phyloP scores from a whole-genome alignment of 2,888 invertebrate species.

The Pandemis corylana region DNA sequence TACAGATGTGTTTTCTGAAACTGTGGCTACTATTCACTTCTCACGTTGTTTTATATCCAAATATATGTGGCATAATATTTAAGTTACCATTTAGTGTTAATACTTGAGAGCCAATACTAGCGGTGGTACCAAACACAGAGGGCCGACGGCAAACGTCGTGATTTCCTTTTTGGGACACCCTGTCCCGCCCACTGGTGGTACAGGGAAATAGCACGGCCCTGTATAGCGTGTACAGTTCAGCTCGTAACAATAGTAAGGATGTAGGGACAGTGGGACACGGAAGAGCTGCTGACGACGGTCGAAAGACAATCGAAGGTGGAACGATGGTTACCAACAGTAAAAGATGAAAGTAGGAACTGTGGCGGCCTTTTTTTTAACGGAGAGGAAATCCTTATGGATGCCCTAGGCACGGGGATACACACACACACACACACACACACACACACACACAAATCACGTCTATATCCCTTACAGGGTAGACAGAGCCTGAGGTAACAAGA shows the following conservation, averaged over 20 bases:
- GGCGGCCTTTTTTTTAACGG: too few relatives aligned
- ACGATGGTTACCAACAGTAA: too few relatives aligned
- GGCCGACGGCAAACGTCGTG: constrained; percentile 62
- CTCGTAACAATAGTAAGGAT: not conserved
- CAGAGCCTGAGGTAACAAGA: too few relatives aligned
- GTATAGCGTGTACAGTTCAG: constrained; percentile 27
- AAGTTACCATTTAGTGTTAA: constrained; percentile 64
- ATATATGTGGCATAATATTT: constrained; percentile 55
- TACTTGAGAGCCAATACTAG: constrained; percentile 13
- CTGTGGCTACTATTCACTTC: constrained; percentile 27
- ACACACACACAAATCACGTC: too few relatives aligned
- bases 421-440: too few relatives aligned
- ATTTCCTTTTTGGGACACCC: constrained; percentile 70
- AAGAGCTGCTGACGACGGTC: too few relatives aligned
- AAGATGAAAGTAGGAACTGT: too few relatives aligned
- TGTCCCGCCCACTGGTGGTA: constrained; percentile 44
- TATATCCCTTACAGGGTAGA: too few relatives aligned
- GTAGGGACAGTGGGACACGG: too few relatives aligned
- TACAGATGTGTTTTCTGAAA: not conserved
- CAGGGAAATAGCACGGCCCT: constrained; percentile 35
- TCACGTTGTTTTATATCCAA: constrained; percentile 27
- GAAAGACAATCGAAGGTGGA: too few relatives aligned
- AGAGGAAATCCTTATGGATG: too few relatives aligned
- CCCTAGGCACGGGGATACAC: too few relatives aligned
- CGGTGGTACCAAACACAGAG: constrained; percentile 36